phyloP scores from a whole-genome alignment of 2,113 vertebrate species.

The Platysteira castanea region DNA sequence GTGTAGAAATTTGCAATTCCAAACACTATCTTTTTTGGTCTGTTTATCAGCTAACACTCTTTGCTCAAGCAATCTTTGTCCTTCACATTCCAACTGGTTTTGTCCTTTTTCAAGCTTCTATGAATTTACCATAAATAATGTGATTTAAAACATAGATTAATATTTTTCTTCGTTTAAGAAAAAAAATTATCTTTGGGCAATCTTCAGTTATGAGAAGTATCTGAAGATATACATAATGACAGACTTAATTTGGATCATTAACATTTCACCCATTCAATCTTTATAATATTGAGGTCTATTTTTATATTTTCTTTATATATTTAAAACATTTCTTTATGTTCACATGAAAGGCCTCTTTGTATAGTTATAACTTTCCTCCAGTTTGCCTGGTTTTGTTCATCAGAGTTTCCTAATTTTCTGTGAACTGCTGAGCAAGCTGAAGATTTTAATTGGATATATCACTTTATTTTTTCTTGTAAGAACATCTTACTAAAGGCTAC shows the following conservation, averaged over 20 bases:
- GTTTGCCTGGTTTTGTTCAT: not conserved
- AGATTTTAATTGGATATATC: constrained; percentile 59
- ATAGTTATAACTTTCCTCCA: not conserved
- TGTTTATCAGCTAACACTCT: constrained; percentile 58
- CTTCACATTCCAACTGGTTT: constrained; percentile 48
- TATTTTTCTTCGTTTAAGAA: not conserved
- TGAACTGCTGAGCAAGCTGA: constrained; percentile 62
- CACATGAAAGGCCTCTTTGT: not conserved
- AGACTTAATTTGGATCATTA: not conserved
- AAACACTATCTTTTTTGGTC: constrained; percentile 54
- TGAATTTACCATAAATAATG: not conserved
- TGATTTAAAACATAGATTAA: not conserved
- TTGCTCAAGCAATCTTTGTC: constrained; percentile 52
- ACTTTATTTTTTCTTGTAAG: constrained; percentile 38
- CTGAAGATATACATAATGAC: not conserved
- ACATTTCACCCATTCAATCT: not conserved
- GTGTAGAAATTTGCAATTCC: constrained; percentile 63
- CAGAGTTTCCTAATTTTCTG: constrained; percentile 32
- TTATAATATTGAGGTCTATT: not conserved
- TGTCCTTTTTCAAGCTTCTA: constrained; percentile 30
- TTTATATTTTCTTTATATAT: not conserved
- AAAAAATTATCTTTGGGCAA: not conserved
- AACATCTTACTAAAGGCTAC: constrained; percentile 54
- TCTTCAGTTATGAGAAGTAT: not conserved
- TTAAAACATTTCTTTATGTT: not conserved